Evolutionary conservation across 2,113 vertebrate genomes (phyloP).

Genomic region (Pantherophis guttatus): DNA sequence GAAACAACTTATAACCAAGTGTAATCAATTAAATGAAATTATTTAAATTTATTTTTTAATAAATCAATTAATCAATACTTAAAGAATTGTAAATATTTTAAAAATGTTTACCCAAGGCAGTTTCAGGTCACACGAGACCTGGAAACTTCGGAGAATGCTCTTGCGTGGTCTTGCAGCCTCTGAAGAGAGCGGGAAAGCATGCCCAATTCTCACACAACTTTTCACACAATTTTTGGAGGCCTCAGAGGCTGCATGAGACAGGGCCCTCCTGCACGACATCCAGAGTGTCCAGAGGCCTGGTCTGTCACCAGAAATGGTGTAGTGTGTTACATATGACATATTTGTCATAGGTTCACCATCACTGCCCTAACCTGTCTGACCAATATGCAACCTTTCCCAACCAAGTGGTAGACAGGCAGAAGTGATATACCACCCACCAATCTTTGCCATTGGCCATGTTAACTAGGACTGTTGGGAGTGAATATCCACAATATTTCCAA

Average conservation of each 20-base stretch:
- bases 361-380: background rate
- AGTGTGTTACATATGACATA: background rate
- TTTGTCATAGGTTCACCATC: background rate
- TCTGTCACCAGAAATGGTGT: background rate
- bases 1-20: background rate
- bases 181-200: background rate
- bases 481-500: background rate
- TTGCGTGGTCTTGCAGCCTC: background rate
- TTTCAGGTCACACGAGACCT: background rate
- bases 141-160: background rate
- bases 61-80: background rate
- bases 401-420: background rate
- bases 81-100: background rate
- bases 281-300: background rate
- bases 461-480: background rate
- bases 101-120: background rate
- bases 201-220: background rate
- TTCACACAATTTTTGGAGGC: background rate
- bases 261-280: background rate
- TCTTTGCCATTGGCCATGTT: background rate
- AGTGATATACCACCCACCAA: background rate
- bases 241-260: background rate
- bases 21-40: background rate
- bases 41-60: background rate
- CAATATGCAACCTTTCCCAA: background rate